A percentile compares a stretch with the other conserved stretches of the same genome.
phyloP scores from a whole-genome alignment of 1,140 invertebrate genomes.

The Meteorus sp. region DNA sequence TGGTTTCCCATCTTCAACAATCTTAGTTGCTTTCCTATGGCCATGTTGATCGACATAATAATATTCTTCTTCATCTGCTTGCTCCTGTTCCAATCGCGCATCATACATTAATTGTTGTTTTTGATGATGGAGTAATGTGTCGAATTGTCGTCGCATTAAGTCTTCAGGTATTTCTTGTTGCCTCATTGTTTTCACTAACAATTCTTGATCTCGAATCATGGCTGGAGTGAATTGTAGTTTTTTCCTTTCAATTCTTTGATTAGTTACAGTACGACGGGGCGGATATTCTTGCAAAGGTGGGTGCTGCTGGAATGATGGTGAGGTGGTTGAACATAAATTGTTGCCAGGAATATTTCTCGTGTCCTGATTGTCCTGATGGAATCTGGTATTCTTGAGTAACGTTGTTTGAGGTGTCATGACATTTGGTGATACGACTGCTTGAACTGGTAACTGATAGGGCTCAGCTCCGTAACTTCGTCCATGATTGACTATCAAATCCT shows the following conservation, averaged over 20 bases:
- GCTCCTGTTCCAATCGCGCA: constrained; percentile 24
- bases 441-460: no score
- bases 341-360: neutral
- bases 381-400: no score
- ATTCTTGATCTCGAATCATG: constrained; percentile 50
- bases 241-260: neutral
- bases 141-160: constrained; percentile 46
- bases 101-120: constrained; percentile 38
- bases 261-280: neutral
- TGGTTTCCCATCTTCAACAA: constrained; percentile 38
- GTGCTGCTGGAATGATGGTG: neutral
- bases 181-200: constrained; percentile 39
- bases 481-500: constrained; percentile 22
- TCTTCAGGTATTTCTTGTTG: constrained; percentile 45
- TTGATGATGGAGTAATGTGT: constrained; percentile 44
- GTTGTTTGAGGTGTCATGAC: no score
- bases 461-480: no score
- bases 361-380: neutral
- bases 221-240: constrained; percentile 33
- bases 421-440: no score
- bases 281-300: constrained; percentile 7
- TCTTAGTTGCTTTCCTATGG: constrained; percentile 23
- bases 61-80: neutral
- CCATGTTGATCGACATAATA: no score
- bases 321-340: neutral